phyloP scores from a whole-genome alignment of 2,797 vertebrate species.

The Dipus sagitta region DNA sequence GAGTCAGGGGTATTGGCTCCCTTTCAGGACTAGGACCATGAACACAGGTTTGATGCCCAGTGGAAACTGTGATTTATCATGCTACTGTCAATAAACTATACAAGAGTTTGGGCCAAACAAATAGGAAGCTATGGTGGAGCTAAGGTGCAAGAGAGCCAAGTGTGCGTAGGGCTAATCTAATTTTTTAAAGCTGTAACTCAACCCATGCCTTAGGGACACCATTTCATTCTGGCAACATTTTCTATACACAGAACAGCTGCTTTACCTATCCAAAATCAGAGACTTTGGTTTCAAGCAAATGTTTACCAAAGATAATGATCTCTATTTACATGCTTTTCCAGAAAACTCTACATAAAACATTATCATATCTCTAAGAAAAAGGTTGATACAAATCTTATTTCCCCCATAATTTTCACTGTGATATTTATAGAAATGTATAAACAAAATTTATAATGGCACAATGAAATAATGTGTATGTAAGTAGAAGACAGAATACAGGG shows the following conservation, averaged over 20 bases:
- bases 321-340: slow-evolving; percentile 3
- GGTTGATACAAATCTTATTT: background rate
- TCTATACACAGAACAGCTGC: slow-evolving; percentile 38
- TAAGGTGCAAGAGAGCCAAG: slow-evolving; percentile 1
- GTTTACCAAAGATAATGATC: slow-evolving; percentile 48
- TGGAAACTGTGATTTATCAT: slow-evolving; percentile 69
- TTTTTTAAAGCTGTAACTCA: slow-evolving; percentile 71
- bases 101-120: slow-evolving; percentile 35
- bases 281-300: slow-evolving; percentile 54
- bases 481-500: no score
- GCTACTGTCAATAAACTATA: slow-evolving; percentile 60
- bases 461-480: background rate
- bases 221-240: slow-evolving; percentile 64
- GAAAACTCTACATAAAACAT: background rate
- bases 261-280: slow-evolving; percentile 56
- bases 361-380: background rate
- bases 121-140: slow-evolving; percentile 36
- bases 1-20: slow-evolving; percentile 49
- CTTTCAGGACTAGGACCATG: slow-evolving; percentile 51
- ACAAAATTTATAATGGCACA: background rate
- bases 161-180: slow-evolving; percentile 56
- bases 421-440: background rate
- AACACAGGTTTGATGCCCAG: slow-evolving; percentile 57
- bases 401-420: background rate
- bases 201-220: background rate